Conservation (phyloP, 2,113 vertebrate genomes). For the Oncorhynchus clarkii region DNA sequence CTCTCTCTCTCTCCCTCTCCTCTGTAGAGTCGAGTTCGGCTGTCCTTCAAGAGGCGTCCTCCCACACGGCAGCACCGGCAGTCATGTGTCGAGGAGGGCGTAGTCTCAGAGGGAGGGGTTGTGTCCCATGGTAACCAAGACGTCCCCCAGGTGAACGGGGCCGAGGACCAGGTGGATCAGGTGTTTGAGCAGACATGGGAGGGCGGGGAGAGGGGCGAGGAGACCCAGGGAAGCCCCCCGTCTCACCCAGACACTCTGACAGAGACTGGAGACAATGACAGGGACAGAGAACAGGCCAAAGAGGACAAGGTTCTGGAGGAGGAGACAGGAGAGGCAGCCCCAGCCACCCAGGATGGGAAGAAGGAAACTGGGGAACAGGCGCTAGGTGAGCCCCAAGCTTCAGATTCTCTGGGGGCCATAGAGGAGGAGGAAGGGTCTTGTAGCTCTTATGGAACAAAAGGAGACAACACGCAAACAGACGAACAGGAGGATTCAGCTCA, state of each 20-base stretch:
- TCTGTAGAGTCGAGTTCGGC: slow-evolving; percentile 68
- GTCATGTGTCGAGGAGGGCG: slow-evolving; percentile 61
- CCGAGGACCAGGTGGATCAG: slow-evolving; percentile 40
- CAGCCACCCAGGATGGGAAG: neutral
- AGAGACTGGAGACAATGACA: slow-evolving; percentile 36
- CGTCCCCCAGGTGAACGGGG: slow-evolving; percentile 48
- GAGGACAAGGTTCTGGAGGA: slow-evolving; percentile 18
- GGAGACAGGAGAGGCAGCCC: neutral
- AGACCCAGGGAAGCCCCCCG: neutral
- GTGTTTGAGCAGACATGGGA: slow-evolving; percentile 31
- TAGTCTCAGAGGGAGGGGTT: neutral
- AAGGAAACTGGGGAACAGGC: slow-evolving; percentile 12
- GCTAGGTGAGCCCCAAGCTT: slow-evolving; percentile 7
- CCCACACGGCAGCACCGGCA: slow-evolving; percentile 74
- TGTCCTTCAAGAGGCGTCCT: slow-evolving; percentile 74
- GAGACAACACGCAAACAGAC: neutral
- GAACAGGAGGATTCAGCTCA: slow-evolving; percentile 13
- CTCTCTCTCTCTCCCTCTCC: neutral
- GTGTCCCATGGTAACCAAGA: slow-evolving; percentile 42
- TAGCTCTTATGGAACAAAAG: neutral
- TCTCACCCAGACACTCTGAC: slow-evolving; percentile 6
- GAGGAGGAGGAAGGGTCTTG: slow-evolving; percentile 23
- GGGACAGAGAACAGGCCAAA: slow-evolving; percentile 33
- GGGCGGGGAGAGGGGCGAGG: slow-evolving; percentile 19
- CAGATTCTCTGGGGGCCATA: slow-evolving; percentile 12